These are phyloP conservation scores for Anthonomus grandis DNA, from an alignment of 1,140 invertebrate species.

Conservation along the genomic window DNA sequence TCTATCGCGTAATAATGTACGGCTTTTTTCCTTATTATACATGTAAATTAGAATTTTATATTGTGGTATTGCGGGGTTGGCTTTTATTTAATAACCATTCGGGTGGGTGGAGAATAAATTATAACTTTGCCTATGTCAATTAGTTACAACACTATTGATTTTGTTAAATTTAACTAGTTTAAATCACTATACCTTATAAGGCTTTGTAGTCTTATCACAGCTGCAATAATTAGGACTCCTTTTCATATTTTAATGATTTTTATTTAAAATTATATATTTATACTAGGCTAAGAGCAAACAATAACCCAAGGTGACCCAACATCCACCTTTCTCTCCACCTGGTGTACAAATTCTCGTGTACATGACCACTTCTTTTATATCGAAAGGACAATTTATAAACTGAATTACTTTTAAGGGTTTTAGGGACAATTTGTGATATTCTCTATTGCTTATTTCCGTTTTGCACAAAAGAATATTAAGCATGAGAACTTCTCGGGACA, in stretches of 20 bases:
- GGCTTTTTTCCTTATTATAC: slow-evolving; percentile 41
- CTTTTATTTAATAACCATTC: slow-evolving; percentile 40
- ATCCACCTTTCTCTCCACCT: not conserved
- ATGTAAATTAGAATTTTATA: slow-evolving; percentile 43
- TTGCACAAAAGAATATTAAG: too few species aligned
- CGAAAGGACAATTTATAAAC: too few species aligned
- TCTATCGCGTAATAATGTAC: slow-evolving; percentile 36
- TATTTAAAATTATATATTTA: not conserved
- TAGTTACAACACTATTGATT: slow-evolving; percentile 10
- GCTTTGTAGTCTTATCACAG: too few species aligned
- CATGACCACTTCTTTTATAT: too few species aligned
- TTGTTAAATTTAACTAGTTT: slow-evolving; percentile 5
- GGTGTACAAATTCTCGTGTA: too few species aligned
- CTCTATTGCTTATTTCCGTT: too few species aligned
- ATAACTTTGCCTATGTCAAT: slow-evolving; percentile 6
- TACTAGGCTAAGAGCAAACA: not conserved
- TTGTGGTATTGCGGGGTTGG: slow-evolving; percentile 36
- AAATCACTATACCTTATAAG: too few species aligned
- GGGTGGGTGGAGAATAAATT: slow-evolving; percentile 10
- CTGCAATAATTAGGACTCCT: not conserved
- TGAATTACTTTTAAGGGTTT: too few species aligned
- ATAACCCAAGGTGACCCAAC: not conserved
- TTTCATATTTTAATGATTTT: not conserved
- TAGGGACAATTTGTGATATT: too few species aligned
- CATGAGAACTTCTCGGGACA: too few species aligned